Evolutionary conservation across 2,888 invertebrate genomes (phyloP).

Genomic region (Hydrotaea diabolus): DNA sequence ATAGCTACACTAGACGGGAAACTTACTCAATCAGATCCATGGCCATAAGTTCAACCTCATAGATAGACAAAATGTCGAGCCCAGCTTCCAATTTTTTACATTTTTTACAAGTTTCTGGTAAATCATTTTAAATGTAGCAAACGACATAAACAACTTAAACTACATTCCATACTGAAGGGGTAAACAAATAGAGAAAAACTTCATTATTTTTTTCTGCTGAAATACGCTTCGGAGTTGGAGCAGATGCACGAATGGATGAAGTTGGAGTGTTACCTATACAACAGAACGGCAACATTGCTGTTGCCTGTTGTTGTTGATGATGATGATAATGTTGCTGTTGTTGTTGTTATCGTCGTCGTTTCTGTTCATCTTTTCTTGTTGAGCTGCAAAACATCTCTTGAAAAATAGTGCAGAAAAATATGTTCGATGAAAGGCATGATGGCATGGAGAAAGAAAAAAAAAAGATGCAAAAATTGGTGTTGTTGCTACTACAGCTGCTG

Average conservation of each 20-base stretch:
- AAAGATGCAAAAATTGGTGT: conserved; percentile 55
- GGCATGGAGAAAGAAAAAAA: conserved; percentile 62
- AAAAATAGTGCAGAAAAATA: conserved; percentile 60
- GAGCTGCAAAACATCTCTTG: conserved; percentile 56
- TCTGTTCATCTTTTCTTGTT: conserved; percentile 29
- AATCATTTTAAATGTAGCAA: too few species aligned
- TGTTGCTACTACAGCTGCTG: conserved; percentile 40
- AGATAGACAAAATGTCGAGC: too few species aligned
- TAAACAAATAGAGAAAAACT: conserved; percentile 7
- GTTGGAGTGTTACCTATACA: conserved; percentile 32
- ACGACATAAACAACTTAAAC: too few species aligned
- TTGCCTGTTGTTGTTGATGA: conserved; percentile 71
- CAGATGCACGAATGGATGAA: conserved; percentile 5
- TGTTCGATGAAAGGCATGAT: conserved; percentile 61
- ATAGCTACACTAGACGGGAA: too few species aligned
- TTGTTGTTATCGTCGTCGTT: neutral
- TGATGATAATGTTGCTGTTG: conserved; percentile 23
- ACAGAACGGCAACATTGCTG: conserved; percentile 33
- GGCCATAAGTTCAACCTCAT: too few species aligned
- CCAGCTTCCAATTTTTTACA: too few species aligned
- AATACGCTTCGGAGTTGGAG: neutral
- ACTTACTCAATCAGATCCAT: too few species aligned
- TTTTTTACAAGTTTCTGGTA: too few species aligned
- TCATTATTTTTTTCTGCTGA: conserved; percentile 58
- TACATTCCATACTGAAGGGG: too few species aligned